Percentiles rank a stretch among this genome's conserved stretches.
Conservation (phyloP, 2,113 vertebrate species). For the Miniopterus natalensis region DNA sequence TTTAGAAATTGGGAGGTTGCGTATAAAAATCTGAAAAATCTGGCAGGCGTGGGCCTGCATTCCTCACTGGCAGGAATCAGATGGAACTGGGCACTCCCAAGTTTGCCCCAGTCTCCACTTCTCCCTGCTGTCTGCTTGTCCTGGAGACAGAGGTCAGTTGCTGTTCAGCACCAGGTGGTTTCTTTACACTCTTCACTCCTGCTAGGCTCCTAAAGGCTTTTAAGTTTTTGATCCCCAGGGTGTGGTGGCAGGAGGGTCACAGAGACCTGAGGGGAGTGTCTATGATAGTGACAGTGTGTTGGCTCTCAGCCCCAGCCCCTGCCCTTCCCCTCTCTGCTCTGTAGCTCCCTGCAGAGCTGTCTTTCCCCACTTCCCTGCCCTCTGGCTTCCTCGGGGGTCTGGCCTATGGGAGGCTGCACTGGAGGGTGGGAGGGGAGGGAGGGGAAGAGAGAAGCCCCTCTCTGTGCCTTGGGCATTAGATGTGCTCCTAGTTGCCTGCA, state of each 20-base stretch:
- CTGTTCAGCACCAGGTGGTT: background rate
- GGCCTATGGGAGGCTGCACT: background rate
- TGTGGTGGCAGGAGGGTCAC: background rate
- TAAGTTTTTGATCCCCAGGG: background rate
- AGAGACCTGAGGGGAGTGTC: background rate
- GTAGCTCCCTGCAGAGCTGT: background rate
- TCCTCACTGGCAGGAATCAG: background rate
- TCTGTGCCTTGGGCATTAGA: background rate
- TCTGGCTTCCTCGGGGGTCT: background rate
- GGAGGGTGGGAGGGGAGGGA: background rate
- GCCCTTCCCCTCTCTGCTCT: background rate
- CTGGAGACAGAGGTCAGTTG: background rate
- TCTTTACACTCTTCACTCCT: background rate
- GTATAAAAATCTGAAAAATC: background rate
- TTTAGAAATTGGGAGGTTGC: background rate
- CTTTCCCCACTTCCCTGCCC: background rate
- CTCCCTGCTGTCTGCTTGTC: background rate
- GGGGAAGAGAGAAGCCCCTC: background rate
- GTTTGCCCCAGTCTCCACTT: background rate
- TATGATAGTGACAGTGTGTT: background rate
- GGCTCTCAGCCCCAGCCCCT: background rate
- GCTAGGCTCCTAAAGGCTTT: background rate
- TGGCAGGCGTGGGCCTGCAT: background rate
- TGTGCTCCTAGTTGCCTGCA: background rate
- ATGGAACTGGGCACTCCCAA: background rate